Conservation (phyloP, 2,888 invertebrate genomes). For the Proisotoma minuta region DNA sequence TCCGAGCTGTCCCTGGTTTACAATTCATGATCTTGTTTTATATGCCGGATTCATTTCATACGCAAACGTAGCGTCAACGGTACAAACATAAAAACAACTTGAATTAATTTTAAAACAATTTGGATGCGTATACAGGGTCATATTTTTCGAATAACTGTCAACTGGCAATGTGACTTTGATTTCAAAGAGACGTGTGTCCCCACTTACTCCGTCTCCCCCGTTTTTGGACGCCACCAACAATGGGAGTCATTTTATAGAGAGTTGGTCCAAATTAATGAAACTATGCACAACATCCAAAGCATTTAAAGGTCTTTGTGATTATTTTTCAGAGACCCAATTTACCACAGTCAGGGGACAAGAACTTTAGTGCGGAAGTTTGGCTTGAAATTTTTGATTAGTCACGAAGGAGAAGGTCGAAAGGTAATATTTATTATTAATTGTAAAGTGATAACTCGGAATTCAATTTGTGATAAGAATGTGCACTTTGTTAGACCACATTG, state of each 20-base stretch:
- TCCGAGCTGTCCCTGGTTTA: constrained; percentile 42
- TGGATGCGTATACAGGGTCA: constrained; percentile 35
- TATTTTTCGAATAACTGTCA: constrained; percentile 38
- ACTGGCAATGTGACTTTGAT: constrained; percentile 40
- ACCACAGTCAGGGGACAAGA: constrained; percentile 33
- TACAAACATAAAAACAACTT: constrained; percentile 7
- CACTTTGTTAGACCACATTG: constrained; percentile 21
- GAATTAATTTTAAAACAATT: neutral
- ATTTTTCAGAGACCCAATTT: constrained; percentile 31
- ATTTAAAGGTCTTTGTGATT: neutral
- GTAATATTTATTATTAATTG: neutral
- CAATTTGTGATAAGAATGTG: neutral
- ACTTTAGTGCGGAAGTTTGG: constrained; percentile 38
- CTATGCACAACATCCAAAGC: neutral
- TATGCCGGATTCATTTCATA: constrained; percentile 41
- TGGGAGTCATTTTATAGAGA: constrained; percentile 41
- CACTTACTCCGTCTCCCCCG: constrained; percentile 34
- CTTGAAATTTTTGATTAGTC: constrained; percentile 38
- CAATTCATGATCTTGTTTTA: constrained; percentile 36
- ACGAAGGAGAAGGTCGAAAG: constrained; percentile 37
- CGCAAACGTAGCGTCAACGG: constrained; percentile 37
- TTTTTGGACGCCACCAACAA: constrained; percentile 31
- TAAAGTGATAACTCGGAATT: neutral
- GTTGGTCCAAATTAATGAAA: no score
- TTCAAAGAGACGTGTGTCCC: constrained; percentile 35